Conservation (phyloP, 2,888 invertebrate genomes). For the Euproctis similis region DNA sequence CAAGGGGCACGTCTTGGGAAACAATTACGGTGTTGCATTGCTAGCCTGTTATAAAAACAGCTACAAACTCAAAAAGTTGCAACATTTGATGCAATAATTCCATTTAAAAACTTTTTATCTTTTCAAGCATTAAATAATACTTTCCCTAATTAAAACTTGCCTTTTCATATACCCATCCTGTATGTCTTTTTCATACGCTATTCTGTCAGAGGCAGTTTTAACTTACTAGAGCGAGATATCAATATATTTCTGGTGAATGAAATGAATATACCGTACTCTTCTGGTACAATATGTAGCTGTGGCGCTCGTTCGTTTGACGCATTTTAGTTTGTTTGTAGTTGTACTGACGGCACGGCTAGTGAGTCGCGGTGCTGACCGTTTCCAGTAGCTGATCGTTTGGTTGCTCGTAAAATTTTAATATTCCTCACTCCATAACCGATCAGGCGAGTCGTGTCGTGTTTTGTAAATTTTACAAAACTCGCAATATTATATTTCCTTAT, state of each 20-base stretch:
- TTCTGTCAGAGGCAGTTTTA: conserved; percentile 24
- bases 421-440: conserved; percentile 57
- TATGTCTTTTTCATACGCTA: conserved; percentile 20
- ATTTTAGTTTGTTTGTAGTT: too few relatives aligned
- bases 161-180: conserved; percentile 2
- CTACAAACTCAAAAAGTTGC: too few relatives aligned
- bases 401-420: conserved; percentile 26
- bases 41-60: too few relatives aligned
- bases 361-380: conserved; percentile 15
- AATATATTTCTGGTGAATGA: conserved; percentile 63
- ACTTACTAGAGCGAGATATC: conserved; percentile 48
- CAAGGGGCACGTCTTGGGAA: conserved; percentile 78
- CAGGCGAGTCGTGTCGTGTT: conserved; percentile 55
- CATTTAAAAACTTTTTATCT: conserved; percentile 4
- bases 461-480: conserved; percentile 25
- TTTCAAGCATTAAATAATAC: not conserved
- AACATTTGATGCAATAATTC: conserved; percentile 2
- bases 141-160: conserved; percentile 3
- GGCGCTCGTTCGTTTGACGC: too few relatives aligned
- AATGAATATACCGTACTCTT: conserved; percentile 42
- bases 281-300: too few relatives aligned
- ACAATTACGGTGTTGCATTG: conserved; percentile 22
- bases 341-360: conserved; percentile 33
- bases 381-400: conserved; percentile 10
- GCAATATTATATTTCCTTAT: conserved; percentile 34